Base-by-base conservation (phyloP, 2,113 vertebrate genomes). In the Microtus montanus region DNA sequence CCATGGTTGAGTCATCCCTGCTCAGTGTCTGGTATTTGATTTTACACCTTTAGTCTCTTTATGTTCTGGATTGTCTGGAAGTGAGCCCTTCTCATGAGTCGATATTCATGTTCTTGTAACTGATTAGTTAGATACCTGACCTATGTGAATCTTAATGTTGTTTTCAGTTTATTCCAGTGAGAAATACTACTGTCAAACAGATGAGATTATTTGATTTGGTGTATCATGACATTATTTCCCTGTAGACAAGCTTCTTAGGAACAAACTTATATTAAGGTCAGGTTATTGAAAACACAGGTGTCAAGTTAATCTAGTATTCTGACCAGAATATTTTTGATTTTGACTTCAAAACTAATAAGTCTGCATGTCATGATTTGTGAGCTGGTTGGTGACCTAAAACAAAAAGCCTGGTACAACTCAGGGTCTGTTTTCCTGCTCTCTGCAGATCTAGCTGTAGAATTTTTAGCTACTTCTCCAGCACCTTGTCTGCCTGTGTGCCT, bases 91-190 rank as follows among this genome's bases (percentile, higher is more conserved):
- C 20, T 94, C 7, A 74, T 85, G 49, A 92, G 15, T 58, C n/a
- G 49, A 28, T 80, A 24, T 89, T 12, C 20, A 28, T 77, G 11
- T 33, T 80, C 7, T 86, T 71, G 87, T 89, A 87, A 96, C 87
- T 63, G 66, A 58, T 71, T 44, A 71, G 15, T 83, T 17, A 78
- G 11, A 33, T 79, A 38, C 41, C 44, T 87, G 6, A 30, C 66
- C 20, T 93, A 2, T 80, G 4, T 82, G 74, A 90, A 30, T 87
- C 7, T 91, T 86, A 35, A 19, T 80, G 15, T 78, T 85, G 90
- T 74, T 68, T 44, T 89, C 85, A 89, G 89, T 96, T 97, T 97
- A 90, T 96, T 97, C 49, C 71, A 92, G 8, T 85, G 88, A 93
- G 73, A 96, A 90, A 95, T 92, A 63, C 38, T 93, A 86, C 30